These are phyloP conservation scores for Choloepus didactylus DNA, from an alignment of 2,797 vertebrate genomes.

Conservation along the genomic window DNA sequence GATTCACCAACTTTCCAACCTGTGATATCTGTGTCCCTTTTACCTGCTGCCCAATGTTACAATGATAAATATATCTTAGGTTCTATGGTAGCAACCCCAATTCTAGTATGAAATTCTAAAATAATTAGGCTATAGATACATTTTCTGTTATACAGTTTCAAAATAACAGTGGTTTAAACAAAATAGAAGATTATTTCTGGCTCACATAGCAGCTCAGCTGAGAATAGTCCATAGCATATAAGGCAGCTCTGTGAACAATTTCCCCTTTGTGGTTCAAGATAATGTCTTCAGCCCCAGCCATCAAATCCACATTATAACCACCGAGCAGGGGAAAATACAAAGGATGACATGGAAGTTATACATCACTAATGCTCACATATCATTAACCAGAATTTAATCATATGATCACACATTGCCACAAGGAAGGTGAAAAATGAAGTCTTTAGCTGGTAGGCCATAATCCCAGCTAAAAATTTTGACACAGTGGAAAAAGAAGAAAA, in stretches of 20 bases:
- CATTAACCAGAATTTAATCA: not conserved
- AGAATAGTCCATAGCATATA: not conserved
- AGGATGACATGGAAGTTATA: not conserved
- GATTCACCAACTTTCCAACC: not conserved
- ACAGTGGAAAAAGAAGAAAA: not conserved
- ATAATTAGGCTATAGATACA: not conserved
- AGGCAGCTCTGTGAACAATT: not conserved
- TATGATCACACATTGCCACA: not conserved
- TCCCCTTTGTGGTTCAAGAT: not conserved
- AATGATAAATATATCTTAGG: not conserved
- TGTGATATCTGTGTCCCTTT: not conserved
- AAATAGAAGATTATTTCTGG: not conserved
- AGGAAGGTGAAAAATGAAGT: not conserved
- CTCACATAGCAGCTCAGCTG: not conserved
- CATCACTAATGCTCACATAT: not conserved
- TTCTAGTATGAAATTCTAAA: slow-evolving; percentile 12
- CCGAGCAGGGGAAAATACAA: not conserved
- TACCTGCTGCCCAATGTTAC: not conserved
- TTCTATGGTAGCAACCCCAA: not conserved
- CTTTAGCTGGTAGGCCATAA: not conserved
- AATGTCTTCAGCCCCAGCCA: not conserved
- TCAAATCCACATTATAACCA: not conserved
- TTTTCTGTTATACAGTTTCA: not conserved
- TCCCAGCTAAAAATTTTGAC: not conserved
- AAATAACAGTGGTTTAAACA: not conserved